Conservation (phyloP, 1,140 invertebrate species). For the Papilio xuthus region DNA sequence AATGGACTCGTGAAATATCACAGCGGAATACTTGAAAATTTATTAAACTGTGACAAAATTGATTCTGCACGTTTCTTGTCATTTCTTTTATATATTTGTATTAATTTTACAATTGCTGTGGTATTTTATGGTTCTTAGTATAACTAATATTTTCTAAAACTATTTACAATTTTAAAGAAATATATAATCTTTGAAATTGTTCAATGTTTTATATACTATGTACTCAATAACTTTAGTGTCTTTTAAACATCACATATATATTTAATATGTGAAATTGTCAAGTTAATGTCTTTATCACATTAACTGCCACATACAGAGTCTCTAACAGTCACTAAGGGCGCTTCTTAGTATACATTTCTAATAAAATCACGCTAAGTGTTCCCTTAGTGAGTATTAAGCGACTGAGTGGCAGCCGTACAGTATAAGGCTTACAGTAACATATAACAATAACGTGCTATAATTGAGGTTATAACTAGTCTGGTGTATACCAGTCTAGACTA, state of each 20-base stretch:
- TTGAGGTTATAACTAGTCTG: neutral
- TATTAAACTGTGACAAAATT: neutral
- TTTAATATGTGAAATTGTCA: neutral
- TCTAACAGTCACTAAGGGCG: neutral
- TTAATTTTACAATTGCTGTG: neutral
- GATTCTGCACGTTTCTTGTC: neutral
- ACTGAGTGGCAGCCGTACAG: neutral
- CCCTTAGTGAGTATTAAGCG: neutral
- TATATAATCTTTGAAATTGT: neutral
- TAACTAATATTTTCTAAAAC: slow-evolving; percentile 7
- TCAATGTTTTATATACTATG: neutral
- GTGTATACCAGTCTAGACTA: neutral
- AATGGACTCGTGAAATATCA: slow-evolving; percentile 47
- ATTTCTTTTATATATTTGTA: neutral
- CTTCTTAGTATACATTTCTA: neutral
- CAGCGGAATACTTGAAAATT: neutral
- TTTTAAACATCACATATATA: neutral
- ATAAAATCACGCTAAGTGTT: neutral
- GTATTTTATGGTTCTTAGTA: neutral
- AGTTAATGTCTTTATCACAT: neutral
- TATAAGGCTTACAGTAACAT: neutral
- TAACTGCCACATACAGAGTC: neutral
- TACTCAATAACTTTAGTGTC: slow-evolving; percentile 12
- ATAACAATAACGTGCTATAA: slow-evolving; percentile 8
- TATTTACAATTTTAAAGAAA: slow-evolving; percentile 2